phyloP scores from a whole-genome alignment of 1,140 invertebrate species.

The Drosophila mauritiana region DNA sequence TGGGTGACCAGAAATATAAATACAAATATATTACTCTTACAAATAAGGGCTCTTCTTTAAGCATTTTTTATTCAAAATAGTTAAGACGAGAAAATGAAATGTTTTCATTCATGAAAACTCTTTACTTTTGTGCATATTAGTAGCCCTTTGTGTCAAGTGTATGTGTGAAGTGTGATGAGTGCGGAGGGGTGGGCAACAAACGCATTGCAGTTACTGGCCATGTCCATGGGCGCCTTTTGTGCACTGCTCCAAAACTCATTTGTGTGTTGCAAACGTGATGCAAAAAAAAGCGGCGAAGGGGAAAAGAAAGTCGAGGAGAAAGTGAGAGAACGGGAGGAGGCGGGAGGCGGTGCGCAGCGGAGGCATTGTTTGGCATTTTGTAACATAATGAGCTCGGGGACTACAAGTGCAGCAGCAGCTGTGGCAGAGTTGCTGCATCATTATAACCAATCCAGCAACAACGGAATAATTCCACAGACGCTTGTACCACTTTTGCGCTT shows the following conservation, averaged over 20 bases:
- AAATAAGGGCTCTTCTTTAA: too few relatives aligned
- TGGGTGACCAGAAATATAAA: too few relatives aligned
- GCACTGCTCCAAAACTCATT: constrained; percentile 72
- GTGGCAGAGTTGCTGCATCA: constrained; percentile 53
- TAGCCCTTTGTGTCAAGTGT: constrained; percentile 1
- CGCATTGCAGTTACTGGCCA: constrained; percentile 61
- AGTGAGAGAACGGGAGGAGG: constrained; percentile 1
- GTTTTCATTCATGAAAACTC: too few relatives aligned
- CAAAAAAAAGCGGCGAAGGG: constrained; percentile 13
- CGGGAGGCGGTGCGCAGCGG: background rate
- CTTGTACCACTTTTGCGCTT: constrained; percentile 83
- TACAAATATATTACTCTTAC: too few relatives aligned
- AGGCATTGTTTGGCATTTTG: constrained; percentile 82
- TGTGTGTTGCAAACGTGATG: constrained; percentile 43
- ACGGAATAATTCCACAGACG: constrained; percentile 74
- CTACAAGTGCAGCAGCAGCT: constrained; percentile 66
- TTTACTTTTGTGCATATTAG: background rate
- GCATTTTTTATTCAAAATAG: background rate
- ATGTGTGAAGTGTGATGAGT: background rate
- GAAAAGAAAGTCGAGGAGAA: constrained; percentile 7
- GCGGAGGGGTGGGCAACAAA: constrained; percentile 31
- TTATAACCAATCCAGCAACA: constrained; percentile 50
- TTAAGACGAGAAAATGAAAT: background rate
- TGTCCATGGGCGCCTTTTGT: constrained; percentile 72
- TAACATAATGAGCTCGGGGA: constrained; percentile 83